Base-by-base conservation (phyloP, 2,888 invertebrate genomes). In the Drosophila fungiperda region DNA sequence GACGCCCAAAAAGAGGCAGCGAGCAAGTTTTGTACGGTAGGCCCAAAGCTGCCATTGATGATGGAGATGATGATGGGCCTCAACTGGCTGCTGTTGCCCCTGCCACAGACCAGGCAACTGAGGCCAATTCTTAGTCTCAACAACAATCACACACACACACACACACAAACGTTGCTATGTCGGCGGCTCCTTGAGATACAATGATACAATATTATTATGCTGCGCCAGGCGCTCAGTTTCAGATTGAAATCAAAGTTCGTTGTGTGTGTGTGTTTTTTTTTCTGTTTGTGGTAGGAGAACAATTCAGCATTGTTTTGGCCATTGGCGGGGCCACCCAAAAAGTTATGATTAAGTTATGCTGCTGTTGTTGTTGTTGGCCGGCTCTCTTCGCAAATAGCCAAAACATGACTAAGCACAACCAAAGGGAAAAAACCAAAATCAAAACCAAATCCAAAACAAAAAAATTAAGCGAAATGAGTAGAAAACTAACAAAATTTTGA, bases 261-360 rank as follows among this genome's bases (percentile, higher is more conserved):
- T 17, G 20, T 23, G 70, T 61, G 42, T 69, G 9, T 74, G 68
- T 54, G 52, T 62, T 54, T 62, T 59, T 58, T 17, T 50, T 58
- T 57, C 45, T 80, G 55, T 72, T 73, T 74, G 64, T 60, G 70
- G 63, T 59, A 68, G 61, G 63, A 87, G 84, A 85, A 85, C 85
- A 85, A 85, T 89, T 84, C 85, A 81, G 84, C 89, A 86, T 85
- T 86, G 85, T 86, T 89, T 86, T 81, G 85, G 82, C 73, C 87
- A 77, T 68, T 78, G 69, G 53, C 54, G 54, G 66, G 92, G 90
- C 91, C 91, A 91, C 91, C 92, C 91, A 91, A 91, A 87, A 90
- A 86, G 90, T 90, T 91, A 91, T 91, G 91, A 91, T 90, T 89
- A 89, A 90, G 87, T 89, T 87, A 87, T 89, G 89, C 78, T 75